Percentiles rank a stretch among this genome's conserved stretches.
These are phyloP conservation scores for Eidolon helvum DNA, from an alignment of 2,113 vertebrate genomes.

Conservation along the genomic window DNA sequence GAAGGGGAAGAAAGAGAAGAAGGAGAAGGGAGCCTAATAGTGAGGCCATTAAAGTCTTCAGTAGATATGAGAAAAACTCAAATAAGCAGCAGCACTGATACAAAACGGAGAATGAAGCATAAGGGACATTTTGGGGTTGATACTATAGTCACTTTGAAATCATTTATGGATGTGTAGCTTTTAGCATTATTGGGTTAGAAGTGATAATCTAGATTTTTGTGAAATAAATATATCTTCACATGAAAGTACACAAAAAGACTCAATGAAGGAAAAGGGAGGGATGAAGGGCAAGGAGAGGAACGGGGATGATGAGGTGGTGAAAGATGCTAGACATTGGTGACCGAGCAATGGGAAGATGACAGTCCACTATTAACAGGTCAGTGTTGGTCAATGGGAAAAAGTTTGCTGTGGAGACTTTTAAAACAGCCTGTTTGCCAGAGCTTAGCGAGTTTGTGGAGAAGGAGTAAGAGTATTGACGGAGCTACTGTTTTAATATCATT, in stretches of 20 bases:
- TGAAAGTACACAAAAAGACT: background rate
- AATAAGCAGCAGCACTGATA: background rate
- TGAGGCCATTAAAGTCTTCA: accelerated
- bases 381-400: background rate
- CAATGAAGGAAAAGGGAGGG: background rate
- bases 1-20: background rate
- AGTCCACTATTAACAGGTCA: too few relatives aligned
- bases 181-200: background rate
- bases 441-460: background rate
- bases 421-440: background rate
- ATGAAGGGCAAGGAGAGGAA: too few relatives aligned
- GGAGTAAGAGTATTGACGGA: background rate
- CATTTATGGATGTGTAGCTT: accelerated
- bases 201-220: background rate
- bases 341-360: accelerated
- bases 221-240: background rate
- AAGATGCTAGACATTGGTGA: background rate
- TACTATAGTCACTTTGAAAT: background rate
- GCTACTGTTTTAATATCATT: background rate
- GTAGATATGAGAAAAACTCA: accelerated
- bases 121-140: too few relatives aligned
- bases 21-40: too few relatives aligned
- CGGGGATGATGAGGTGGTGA: too few relatives aligned
- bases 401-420: background rate
- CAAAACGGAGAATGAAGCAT: background rate